Base-by-base conservation (phyloP, 2,888 invertebrate genomes). In the Molorchus minor region DNA sequence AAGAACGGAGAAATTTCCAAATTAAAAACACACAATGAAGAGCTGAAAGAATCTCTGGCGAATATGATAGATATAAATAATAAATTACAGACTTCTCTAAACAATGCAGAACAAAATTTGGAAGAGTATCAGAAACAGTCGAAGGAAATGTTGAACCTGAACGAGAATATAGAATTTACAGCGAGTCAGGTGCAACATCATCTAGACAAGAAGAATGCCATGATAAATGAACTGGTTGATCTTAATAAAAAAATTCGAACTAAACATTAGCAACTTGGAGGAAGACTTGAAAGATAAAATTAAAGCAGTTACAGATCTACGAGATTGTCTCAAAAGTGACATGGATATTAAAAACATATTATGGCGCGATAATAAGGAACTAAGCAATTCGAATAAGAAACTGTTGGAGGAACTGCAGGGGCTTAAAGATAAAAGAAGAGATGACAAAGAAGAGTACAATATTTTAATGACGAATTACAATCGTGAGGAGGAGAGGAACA, bases 221-320 rank as follows among this genome's bases (percentile, higher is more conserved):
- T 64, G 19, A 58, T 63, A 25, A 35, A 25, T 4, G 64, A 68
- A 40, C 51, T 66, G 3, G 58, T 58, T 21, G 49, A 58, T 5
- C 13, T 62, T 19, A 66, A 64, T 21, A 56, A 49, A 13, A n/a
- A 45, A 55, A 13, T 33, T 65, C 38, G 54, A 64, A 51, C 13
- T 0, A 4, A 60, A 53, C 10, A 47, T 64, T 17, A 40, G 47
- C 21, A 40, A 49, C 17, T 30, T 62, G 21, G 51, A 67, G 15
- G 35, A 56, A n/a, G 60, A 65, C 19, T 35, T 66, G n/a, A 49
- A 53, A 7, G 38, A 43, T 12, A 68, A 65, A 47, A 45, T 60
- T 3, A 41, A 36, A 1, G 64, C 64, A 52, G 47, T 66, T 10
- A 43, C 56, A 3, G 45, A 62, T 2, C 19, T 68, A 15, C 59